Percentiles rank a stretch among this genome's conserved stretches.
These are phyloP conservation scores for Vollenhovia emeryi DNA, from an alignment of 1,140 invertebrate genomes.

Conservation along the genomic window DNA sequence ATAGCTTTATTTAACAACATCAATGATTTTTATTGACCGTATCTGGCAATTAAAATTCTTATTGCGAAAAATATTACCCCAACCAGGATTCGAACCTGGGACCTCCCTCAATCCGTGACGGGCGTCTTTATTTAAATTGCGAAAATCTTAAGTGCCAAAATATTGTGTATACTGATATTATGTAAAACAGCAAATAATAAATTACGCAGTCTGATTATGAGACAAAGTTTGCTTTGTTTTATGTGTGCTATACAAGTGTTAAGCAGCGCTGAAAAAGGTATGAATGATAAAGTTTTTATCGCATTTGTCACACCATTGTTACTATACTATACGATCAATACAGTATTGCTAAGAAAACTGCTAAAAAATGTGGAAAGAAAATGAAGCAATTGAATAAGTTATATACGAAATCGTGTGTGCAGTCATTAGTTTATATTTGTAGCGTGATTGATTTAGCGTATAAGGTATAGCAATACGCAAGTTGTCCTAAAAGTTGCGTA, in stretches of 20 bases:
- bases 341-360: slow-evolving; percentile 1
- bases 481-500: neutral
- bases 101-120: too few relatives aligned
- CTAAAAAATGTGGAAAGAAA: slow-evolving; percentile 7
- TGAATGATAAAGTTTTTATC: neutral
- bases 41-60: too few relatives aligned
- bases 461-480: slow-evolving; percentile 5
- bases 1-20: too few relatives aligned
- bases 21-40: too few relatives aligned
- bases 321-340: neutral
- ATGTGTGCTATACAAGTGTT: neutral
- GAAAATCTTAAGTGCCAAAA: slow-evolving; percentile 41
- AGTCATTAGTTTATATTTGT: slow-evolving; percentile 56
- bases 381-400: slow-evolving; percentile 17
- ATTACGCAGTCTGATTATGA: neutral
- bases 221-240: neutral
- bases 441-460: slow-evolving; percentile 22
- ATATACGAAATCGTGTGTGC: slow-evolving; percentile 5
- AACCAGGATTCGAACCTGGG: too few relatives aligned
- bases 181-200: slow-evolving; percentile 8
- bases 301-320: neutral
- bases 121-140: neutral
- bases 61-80: too few relatives aligned
- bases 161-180: neutral
- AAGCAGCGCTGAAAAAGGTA: neutral